Evolutionary conservation across 2,888 invertebrate species (phyloP), one percentile per base, ranked within the genome.

Genomic region (Lepidonotus clava): DNA sequence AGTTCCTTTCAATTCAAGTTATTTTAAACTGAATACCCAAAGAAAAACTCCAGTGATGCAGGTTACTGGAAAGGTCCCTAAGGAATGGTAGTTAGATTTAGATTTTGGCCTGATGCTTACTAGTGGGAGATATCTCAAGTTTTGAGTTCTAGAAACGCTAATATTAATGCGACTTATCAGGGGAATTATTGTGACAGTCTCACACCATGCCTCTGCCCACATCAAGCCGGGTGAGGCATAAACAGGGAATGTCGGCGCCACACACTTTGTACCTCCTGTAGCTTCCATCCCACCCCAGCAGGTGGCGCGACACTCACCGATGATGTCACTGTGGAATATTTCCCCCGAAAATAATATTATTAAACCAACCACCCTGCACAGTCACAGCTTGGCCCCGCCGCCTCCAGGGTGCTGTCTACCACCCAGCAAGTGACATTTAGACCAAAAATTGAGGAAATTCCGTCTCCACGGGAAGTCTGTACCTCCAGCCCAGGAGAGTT

Each of bases 351-450:
- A 53, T 53, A 53, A 53, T 24, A 53, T 53, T 24, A 11, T 18
- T 18, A 46, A 18, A 11, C 46, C 46, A 6, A 11, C 53, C 2
- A 18, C 53, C 53, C 53, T 46, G 18, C 8, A 46, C 18, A 46
- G 6, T 11, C 18, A 46, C 6, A 46, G 46, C 61, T 24, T 32
- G 0, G 4, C 28, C 61, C 2, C 11, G 28, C 28, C 61, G 28
- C 28, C 61, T 24, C 61, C 61, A n/a, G n/a, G n/a, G n/a, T n/a
- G n/a, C n/a, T n/a, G n/a, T n/a, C n/a, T n/a, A 76, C 76, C 76
- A 76, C 76, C 76, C 76, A 6, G 24, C 38, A 36, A 18, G 36
- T 76, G 76, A 40, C 40, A 76, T 34, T 76, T 76, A 4, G 36
- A 36, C 8, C 38, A 21, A 24, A 76, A 34, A 5, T 34, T 28